A percentile compares a stretch with the other conserved stretches of the same genome.
phyloP scores from a whole-genome alignment of 1,140 invertebrate genomes.

The Diabrotica virgifera region DNA sequence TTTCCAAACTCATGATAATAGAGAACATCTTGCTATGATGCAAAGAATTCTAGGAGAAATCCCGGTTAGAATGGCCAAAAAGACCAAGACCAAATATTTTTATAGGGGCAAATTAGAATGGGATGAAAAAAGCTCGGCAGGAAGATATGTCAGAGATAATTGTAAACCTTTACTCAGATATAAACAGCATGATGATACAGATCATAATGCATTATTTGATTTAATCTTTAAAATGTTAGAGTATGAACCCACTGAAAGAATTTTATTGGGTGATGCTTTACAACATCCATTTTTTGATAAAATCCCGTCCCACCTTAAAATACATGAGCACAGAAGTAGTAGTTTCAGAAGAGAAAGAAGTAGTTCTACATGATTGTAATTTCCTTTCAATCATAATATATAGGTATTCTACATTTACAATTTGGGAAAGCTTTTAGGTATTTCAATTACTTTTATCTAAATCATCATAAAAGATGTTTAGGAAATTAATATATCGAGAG shows the following conservation, averaged over 20 bases:
- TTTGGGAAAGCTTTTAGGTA: too few species aligned
- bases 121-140: conserved; percentile 91
- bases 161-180: conserved; percentile 95
- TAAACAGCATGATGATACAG: conserved; percentile 81
- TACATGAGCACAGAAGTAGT: conserved; percentile 58
- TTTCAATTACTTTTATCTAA: too few species aligned
- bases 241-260: conserved; percentile 89
- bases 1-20: conserved; percentile 99
- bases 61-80: conserved; percentile 90
- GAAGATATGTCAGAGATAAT: conserved; percentile 94
- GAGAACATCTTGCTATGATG: conserved; percentile 99
- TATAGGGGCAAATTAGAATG: conserved; percentile 92
- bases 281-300: conserved; percentile 92
- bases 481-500: too few species aligned
- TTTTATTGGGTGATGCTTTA: conserved; percentile 85
- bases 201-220: conserved; percentile 91
- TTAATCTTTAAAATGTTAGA: conserved; percentile 94
- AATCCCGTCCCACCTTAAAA: conserved; percentile 69
- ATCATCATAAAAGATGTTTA: too few species aligned
- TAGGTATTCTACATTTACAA: too few species aligned
- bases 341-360: conserved; percentile 58
- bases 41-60: conserved; percentile 95
- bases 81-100: conserved; percentile 97
- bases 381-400: too few species aligned
- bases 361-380: conserved; percentile 56